Conservation (phyloP, 2,888 invertebrate species). For the Latrodectus elegans region DNA sequence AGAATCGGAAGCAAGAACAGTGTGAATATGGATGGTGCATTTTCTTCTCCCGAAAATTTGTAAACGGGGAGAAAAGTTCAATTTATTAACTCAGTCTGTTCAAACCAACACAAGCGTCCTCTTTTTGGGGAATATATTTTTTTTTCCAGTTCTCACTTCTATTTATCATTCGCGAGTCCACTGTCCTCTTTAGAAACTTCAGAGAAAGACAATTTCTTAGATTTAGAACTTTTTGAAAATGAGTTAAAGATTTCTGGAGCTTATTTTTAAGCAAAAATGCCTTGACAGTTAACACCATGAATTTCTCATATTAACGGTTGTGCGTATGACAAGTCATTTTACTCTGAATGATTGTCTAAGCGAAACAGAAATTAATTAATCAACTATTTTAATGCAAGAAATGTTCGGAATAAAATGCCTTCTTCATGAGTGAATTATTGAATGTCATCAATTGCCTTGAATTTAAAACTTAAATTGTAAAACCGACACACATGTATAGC, state of each 20-base stretch:
- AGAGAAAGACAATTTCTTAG: slow-evolving; percentile 19
- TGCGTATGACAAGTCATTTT: too few species aligned
- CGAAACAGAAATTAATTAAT: too few species aligned
- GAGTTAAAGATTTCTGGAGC: slow-evolving; percentile 27
- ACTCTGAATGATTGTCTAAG: too few species aligned
- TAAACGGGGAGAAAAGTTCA: slow-evolving; percentile 54
- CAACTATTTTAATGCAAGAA: too few species aligned
- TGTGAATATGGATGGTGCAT: slow-evolving; percentile 59
- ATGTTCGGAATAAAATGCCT: too few species aligned
- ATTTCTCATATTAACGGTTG: too few species aligned
- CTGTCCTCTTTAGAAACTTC: slow-evolving; percentile 38
- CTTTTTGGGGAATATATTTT: background rate
- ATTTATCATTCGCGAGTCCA: slow-evolving; percentile 51
- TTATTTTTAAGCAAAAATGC: slow-evolving; percentile 33
- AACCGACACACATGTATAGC: too few species aligned
- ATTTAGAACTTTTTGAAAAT: slow-evolving; percentile 40
- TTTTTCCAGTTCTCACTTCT: slow-evolving; percentile 20
- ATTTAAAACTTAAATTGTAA: too few species aligned
- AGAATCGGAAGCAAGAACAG: slow-evolving; percentile 34
- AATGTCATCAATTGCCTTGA: too few species aligned
- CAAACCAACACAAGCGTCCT: slow-evolving; percentile 22
- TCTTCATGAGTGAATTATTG: too few species aligned
- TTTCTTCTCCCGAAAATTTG: slow-evolving; percentile 56
- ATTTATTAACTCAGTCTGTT: slow-evolving; percentile 33
- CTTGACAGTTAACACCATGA: slow-evolving; percentile 35